Conservation (phyloP, 2,888 invertebrate species). For the Morinoia aosen region DNA sequence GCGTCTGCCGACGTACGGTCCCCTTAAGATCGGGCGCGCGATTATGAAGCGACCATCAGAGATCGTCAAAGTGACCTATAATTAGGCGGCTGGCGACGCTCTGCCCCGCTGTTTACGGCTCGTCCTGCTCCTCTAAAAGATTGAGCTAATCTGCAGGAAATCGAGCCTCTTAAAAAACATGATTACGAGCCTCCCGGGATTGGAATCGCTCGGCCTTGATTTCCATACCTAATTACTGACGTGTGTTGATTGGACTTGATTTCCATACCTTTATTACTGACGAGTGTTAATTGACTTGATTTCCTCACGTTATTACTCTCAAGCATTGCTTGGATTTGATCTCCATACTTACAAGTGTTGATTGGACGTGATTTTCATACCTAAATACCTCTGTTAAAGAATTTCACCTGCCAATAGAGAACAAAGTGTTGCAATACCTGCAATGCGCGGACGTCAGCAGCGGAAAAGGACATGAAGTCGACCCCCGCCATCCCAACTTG, state of each 20-base stretch:
- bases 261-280: neutral
- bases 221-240: neutral
- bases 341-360: too few relatives aligned
- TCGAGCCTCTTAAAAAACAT: slow-evolving; percentile 18
- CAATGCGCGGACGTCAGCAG: neutral
- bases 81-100: slow-evolving; percentile 27
- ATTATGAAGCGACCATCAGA: slow-evolving; percentile 41
- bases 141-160: slow-evolving; percentile 42
- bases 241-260: neutral
- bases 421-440: neutral
- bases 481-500: neutral
- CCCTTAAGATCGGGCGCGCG: neutral
- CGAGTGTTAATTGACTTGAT: neutral
- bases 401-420: too few relatives aligned
- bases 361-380: too few relatives aligned
- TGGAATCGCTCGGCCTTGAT: neutral
- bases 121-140: neutral
- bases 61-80: slow-evolving; percentile 44
- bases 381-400: too few relatives aligned
- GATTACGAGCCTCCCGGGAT: neutral
- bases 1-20: neutral
- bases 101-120: neutral
- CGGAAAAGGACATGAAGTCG: neutral
- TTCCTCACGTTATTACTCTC: too few relatives aligned
- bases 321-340: too few relatives aligned